phyloP scores from a whole-genome alignment of 2,888 invertebrate species.

The Pinctada fucata region DNA sequence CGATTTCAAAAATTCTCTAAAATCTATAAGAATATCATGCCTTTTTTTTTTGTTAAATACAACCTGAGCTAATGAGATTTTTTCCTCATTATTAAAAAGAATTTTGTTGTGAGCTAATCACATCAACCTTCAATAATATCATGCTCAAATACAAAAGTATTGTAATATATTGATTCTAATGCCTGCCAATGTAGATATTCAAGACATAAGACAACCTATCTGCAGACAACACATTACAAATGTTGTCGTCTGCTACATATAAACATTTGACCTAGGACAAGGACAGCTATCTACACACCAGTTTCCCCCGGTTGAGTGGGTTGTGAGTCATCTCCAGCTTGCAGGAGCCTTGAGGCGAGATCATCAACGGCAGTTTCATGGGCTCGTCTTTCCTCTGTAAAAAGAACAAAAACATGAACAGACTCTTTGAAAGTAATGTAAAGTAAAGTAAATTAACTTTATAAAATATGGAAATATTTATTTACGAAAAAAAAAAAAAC shows the following conservation, averaged over 20 bases:
- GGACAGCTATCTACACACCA: conserved; percentile 39
- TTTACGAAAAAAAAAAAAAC: conserved; percentile 6
- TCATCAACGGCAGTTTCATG: conserved; percentile 53
- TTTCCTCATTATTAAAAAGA: too few relatives aligned
- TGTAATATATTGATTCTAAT: too few relatives aligned
- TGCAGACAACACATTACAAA: neutral
- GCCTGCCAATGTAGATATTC: too few relatives aligned
- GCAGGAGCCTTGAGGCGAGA: conserved; percentile 58
- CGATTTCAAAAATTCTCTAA: too few relatives aligned
- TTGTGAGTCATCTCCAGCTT: conserved; percentile 43
- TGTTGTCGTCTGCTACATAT: conserved; percentile 3
- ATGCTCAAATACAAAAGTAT: too few relatives aligned
- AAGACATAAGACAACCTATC: neutral
- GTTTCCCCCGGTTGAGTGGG: conserved; percentile 36
- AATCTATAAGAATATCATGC: too few relatives aligned
- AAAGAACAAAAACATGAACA: neutral
- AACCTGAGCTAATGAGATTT: too few relatives aligned
- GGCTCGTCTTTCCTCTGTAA: conserved; percentile 54
- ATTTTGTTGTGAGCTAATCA: too few relatives aligned
- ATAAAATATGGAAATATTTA: neutral
- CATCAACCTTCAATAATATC: too few relatives aligned
- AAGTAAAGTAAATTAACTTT: too few relatives aligned
- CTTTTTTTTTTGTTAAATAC: too few relatives aligned
- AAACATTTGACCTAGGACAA: neutral
- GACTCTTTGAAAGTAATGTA: too few relatives aligned